A percentile compares a stretch with the other conserved stretches of the same genome.
phyloP scores from a whole-genome alignment of 2,797 vertebrate genomes.

The Oreonectes daqikongensis region DNA sequence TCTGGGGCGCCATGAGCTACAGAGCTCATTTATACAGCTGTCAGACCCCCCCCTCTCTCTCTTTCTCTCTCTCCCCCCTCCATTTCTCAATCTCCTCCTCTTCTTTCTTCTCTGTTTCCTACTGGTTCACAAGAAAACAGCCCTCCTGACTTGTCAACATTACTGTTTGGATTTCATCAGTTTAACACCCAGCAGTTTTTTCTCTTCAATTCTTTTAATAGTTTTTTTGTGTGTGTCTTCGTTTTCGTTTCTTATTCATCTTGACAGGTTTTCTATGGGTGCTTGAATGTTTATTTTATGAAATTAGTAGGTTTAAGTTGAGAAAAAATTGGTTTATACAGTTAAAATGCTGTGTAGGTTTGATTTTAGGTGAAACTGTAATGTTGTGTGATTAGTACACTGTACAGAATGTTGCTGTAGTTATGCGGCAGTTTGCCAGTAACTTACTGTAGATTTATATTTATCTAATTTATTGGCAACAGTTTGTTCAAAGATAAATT shows the following conservation, averaged over 20 bases:
- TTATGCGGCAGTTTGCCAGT: too few species aligned
- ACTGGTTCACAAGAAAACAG: constrained; percentile 50
- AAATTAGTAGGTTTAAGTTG: constrained; percentile 10
- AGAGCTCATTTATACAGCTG: constrained; percentile 62
- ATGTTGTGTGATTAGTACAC: background rate
- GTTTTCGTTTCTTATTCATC: constrained; percentile 31
- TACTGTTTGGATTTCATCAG: constrained; percentile 48
- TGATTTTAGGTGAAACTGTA: background rate
- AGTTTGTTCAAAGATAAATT: too few species aligned
- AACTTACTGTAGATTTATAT: too few species aligned
- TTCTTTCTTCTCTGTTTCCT: constrained; percentile 42
- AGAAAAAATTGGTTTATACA: background rate
- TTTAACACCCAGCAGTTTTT: constrained; percentile 40
- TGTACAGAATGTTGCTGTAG: too few species aligned
- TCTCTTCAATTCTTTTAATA: constrained; percentile 22
- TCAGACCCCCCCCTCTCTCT: constrained; percentile 45
- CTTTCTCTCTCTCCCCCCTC: constrained; percentile 16
- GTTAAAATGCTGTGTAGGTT: constrained; percentile 1
- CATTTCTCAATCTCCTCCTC: constrained; percentile 21
- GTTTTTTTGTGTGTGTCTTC: constrained; percentile 34
- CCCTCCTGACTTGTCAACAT: constrained; percentile 46
- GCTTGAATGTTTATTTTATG: background rate
- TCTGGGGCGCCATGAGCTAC: constrained; percentile 52
- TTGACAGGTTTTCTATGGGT: constrained; percentile 33
- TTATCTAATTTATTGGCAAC: too few species aligned